Conservation (phyloP, 2,797 vertebrate genomes). For the Streptopelia turtur region DNA sequence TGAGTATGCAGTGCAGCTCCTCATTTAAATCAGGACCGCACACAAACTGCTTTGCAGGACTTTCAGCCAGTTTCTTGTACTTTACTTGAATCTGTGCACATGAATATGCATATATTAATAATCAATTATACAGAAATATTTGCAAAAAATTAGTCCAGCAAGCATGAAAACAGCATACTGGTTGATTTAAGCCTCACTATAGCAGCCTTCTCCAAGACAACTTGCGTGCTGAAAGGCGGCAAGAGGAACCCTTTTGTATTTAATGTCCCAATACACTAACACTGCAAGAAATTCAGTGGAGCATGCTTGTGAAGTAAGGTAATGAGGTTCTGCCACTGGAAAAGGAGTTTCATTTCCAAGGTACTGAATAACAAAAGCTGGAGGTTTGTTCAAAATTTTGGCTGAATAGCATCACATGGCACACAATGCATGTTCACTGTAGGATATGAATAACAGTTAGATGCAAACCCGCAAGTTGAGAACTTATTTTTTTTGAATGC, state of each 20-base stretch:
- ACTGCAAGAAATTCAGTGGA: neutral
- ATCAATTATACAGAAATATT: neutral
- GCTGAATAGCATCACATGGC: neutral
- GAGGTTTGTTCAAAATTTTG: neutral
- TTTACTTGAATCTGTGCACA: neutral
- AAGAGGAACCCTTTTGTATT: neutral
- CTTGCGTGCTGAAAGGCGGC: neutral
- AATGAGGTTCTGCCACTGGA: neutral
- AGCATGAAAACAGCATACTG: neutral
- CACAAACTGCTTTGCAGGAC: neutral
- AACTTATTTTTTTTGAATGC: neutral
- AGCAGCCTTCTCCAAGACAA: neutral
- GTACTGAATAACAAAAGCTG: neutral
- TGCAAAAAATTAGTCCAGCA: neutral
- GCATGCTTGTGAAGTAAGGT: neutral
- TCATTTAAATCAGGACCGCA: neutral
- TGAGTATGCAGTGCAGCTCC: accelerated
- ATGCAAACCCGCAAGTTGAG: neutral
- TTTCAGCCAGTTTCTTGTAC: neutral
- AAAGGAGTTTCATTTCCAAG: neutral
- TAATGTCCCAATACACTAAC: neutral
- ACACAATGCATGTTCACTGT: neutral
- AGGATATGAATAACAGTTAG: neutral
- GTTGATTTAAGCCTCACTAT: neutral
- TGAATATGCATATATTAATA: neutral